Evolutionary conservation across 1,140 invertebrate genomes (phyloP).

Genomic region (Muscidifurax raptorellus): DNA sequence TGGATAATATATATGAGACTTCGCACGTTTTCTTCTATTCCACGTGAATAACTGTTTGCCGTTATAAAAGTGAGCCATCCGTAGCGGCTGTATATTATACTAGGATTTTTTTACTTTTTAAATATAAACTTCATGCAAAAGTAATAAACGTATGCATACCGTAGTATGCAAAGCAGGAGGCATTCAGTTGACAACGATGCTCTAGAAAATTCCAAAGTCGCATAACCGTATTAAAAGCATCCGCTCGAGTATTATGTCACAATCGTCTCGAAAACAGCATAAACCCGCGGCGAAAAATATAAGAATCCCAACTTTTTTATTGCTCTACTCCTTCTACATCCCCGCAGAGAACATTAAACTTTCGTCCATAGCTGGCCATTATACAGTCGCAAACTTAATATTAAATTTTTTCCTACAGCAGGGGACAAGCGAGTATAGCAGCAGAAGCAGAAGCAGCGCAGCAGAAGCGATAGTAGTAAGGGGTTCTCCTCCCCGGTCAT

Average conservation of each 20-base stretch:
- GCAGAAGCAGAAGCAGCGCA: neutral
- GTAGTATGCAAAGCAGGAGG: too few species aligned
- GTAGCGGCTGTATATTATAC: neutral
- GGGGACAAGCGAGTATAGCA: neutral
- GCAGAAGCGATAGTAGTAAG: neutral
- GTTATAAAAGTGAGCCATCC: neutral
- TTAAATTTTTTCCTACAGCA: slow-evolving; percentile 16
- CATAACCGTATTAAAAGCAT: neutral
- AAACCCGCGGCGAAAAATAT: neutral
- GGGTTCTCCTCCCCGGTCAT: neutral
- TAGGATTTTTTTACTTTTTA: too few species aligned
- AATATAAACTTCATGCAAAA: too few species aligned
- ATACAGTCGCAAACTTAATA: slow-evolving; percentile 4
- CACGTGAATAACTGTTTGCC: neutral
- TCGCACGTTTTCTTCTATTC: slow-evolving; percentile 8
- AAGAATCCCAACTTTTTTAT: neutral
- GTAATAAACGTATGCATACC: too few species aligned
- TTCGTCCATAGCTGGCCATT: neutral
- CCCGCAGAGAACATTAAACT: neutral
- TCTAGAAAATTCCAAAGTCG: neutral
- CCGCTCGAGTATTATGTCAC: neutral
- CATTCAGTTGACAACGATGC: neutral
- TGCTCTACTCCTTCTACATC: neutral
- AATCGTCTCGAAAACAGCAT: neutral
- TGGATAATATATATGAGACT: slow-evolving; percentile 33